Conservation (phyloP, 2,797 vertebrate genomes). For the Platyrinchus mystaceus region DNA sequence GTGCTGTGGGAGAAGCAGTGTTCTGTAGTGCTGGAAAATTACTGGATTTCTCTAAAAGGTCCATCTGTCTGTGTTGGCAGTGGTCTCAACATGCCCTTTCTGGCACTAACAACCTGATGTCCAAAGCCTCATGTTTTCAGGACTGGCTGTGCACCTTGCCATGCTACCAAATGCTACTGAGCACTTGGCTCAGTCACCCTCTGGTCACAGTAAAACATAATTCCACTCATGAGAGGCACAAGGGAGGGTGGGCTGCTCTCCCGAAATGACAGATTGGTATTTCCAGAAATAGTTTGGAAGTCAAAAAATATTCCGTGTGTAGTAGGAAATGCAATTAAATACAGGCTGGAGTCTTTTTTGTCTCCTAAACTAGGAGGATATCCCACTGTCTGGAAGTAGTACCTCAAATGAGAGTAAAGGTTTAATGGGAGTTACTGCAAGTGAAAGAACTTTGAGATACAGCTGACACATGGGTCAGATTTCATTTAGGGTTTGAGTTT, state of each 20-base stretch:
- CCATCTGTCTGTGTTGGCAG: background rate
- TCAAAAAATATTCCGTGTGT: fast-evolving
- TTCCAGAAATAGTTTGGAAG: background rate
- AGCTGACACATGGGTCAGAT: background rate
- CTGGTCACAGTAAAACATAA: background rate
- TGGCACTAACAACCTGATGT: background rate
- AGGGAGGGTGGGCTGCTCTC: background rate
- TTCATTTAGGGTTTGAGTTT: background rate
- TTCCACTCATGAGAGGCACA: fast-evolving
- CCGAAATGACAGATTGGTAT: background rate
- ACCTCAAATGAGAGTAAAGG: background rate
- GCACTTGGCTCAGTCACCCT: background rate
- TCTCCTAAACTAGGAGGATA: background rate
- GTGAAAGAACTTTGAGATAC: background rate
- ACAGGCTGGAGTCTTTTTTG: background rate
- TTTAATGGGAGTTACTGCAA: background rate
- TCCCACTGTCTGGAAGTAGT: background rate
- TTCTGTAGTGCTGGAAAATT: background rate
- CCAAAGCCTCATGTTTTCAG: background rate
- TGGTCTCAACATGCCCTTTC: background rate
- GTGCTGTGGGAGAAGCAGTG: too few species aligned
- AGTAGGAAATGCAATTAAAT: background rate
- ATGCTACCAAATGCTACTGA: background rate
- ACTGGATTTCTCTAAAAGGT: background rate
- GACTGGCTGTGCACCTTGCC: background rate